Conservation (phyloP, 2,888 invertebrate species). For the Amiota communis region DNA sequence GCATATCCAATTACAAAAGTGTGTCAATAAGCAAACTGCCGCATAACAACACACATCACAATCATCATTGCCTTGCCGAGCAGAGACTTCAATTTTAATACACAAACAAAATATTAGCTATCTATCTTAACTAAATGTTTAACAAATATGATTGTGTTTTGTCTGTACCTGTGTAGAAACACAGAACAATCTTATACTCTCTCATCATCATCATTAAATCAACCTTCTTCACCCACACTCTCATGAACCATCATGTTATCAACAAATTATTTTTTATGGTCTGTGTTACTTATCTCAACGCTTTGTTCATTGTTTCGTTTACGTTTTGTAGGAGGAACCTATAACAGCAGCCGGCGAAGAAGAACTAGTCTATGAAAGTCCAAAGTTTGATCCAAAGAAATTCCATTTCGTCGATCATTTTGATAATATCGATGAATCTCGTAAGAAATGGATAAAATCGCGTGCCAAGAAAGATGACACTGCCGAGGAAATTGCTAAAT, state of each 20-base stretch:
- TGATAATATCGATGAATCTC: constrained; percentile 82
- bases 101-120: neutral
- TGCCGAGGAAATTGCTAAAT: constrained; percentile 93
- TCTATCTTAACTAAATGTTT: neutral
- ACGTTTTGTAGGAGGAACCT: constrained; percentile 53
- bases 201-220: neutral
- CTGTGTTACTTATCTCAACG: constrained; percentile 19
- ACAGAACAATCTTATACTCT: neutral
- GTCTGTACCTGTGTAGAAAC: neutral
- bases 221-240: neutral
- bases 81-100: neutral
- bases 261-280: neutral
- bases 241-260: neutral
- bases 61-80: neutral
- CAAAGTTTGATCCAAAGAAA: constrained; percentile 77
- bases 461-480: constrained; percentile 91
- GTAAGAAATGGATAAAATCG: constrained; percentile 88
- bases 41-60: constrained; percentile 8
- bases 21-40: neutral
- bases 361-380: constrained; percentile 79
- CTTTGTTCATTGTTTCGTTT: constrained; percentile 23
- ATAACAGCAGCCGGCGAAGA: constrained; percentile 44
- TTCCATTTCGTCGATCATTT: constrained; percentile 90
- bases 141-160: too few relatives aligned
- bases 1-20: constrained; percentile 16